Evolutionary conservation across 1,140 invertebrate species (phyloP).

Genomic region (Drosophila orosa): DNA sequence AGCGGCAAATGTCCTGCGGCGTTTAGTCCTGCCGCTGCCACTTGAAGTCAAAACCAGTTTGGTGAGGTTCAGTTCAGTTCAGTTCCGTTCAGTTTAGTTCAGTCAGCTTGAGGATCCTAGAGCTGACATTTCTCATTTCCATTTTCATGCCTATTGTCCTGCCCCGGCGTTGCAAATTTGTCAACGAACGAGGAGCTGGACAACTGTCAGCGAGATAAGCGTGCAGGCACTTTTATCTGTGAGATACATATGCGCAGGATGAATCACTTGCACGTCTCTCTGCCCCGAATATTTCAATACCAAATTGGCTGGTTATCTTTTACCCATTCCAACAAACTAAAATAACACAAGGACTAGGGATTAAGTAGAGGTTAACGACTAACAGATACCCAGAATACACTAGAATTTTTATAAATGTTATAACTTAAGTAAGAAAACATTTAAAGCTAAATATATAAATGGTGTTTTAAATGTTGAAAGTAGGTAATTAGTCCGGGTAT

Average conservation of each 20-base stretch:
- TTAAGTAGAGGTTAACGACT: background rate
- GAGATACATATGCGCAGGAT: slow-evolving; percentile 45
- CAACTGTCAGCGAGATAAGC: slow-evolving; percentile 75
- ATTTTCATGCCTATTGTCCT: slow-evolving; percentile 66
- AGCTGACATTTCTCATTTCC: slow-evolving; percentile 46
- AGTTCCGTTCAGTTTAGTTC: slow-evolving; percentile 3
- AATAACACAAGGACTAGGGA: slow-evolving; percentile 4
- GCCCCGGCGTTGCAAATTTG: slow-evolving; percentile 65
- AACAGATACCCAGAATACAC: background rate
- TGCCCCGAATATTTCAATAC: slow-evolving; percentile 40
- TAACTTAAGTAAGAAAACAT: background rate
- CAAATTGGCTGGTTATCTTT: slow-evolving; percentile 34
- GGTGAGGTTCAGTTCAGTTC: background rate
- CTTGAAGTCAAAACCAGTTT: slow-evolving; percentile 62
- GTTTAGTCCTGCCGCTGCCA: slow-evolving; percentile 36
- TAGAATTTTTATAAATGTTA: background rate
- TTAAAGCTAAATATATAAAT: no score
- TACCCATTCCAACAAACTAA: background rate
- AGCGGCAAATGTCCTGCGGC: slow-evolving; percentile 58
- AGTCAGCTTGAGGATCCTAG: slow-evolving; percentile 21
- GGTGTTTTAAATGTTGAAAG: no score
- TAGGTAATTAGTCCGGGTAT: no score
- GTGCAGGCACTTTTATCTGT: slow-evolving; percentile 64
- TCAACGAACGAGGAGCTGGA: slow-evolving; percentile 55
- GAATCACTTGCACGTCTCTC: slow-evolving; percentile 69